Conservation (phyloP, 2,888 invertebrate species). For the Pandemis corylana region DNA sequence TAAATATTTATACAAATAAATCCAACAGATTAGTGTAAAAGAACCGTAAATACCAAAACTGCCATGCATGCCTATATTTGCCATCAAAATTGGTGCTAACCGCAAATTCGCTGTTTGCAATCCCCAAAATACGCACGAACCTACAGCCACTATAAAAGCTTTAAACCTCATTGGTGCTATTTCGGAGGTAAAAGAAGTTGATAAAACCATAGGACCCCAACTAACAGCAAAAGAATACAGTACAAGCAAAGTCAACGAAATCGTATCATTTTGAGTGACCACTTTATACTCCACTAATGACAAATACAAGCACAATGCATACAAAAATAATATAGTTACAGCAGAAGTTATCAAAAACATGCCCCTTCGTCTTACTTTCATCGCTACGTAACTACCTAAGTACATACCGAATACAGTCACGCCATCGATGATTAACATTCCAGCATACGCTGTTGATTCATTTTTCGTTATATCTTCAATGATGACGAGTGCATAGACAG, state of each 20-base stretch:
- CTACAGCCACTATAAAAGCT: background rate
- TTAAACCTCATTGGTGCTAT: slow-evolving; percentile 27
- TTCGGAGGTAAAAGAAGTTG: slow-evolving; percentile 19
- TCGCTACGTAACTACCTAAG: slow-evolving; percentile 19
- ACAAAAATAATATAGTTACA: slow-evolving; percentile 20
- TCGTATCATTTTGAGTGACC: background rate
- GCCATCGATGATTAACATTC: slow-evolving; percentile 29
- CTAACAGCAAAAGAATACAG: slow-evolving; percentile 30
- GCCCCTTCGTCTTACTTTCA: slow-evolving; percentile 14
- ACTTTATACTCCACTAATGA: slow-evolving; percentile 6
- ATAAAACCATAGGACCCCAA: slow-evolving; percentile 28
- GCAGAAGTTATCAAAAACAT: slow-evolving; percentile 26
- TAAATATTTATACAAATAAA: slow-evolving; percentile 24
- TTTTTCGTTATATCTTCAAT: slow-evolving; percentile 29
- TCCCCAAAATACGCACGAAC: background rate
- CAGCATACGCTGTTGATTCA: slow-evolving; percentile 9
- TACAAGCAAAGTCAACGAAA: slow-evolving; percentile 12
- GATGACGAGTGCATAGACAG: slow-evolving; percentile 22
- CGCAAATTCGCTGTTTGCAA: slow-evolving; percentile 11
- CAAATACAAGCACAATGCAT: slow-evolving; percentile 12
- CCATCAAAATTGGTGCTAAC: slow-evolving; percentile 19
- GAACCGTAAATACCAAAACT: slow-evolving; percentile 25
- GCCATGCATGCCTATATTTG: slow-evolving; percentile 21
- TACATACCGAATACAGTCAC: slow-evolving; percentile 25
- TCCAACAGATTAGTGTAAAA: slow-evolving; percentile 9